phyloP scores from a whole-genome alignment of 2,888 invertebrate species.

The Eurytoma californica region DNA sequence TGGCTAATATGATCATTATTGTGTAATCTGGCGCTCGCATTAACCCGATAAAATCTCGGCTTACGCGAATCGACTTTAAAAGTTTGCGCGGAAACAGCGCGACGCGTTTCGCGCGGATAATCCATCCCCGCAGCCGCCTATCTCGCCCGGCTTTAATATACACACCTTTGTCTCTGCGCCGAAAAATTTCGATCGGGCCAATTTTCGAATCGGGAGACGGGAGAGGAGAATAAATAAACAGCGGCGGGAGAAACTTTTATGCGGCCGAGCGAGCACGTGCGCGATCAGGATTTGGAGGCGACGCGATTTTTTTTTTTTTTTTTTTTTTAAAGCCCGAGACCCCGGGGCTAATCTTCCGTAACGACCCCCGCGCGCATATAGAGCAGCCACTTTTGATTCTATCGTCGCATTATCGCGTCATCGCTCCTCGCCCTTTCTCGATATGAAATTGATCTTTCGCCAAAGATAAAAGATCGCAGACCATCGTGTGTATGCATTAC shows the following conservation, averaged over 20 bases:
- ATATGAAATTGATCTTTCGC: conserved; percentile 50
- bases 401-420: conserved; percentile 54
- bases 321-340: conserved; percentile 23
- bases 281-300: conserved; percentile 23
- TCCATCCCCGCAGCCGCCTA: background rate
- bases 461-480: too few relatives aligned
- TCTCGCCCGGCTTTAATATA: background rate
- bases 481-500: too few relatives aligned
- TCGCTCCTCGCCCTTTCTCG: conserved; percentile 31
- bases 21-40: background rate
- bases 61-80: background rate
- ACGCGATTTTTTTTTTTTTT: conserved; percentile 20
- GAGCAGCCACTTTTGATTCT: conserved; percentile 50
- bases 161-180: too few relatives aligned
- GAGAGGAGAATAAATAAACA: background rate
- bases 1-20: conserved; percentile 3
- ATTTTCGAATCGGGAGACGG: background rate
- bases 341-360: conserved; percentile 52
- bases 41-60: conserved; percentile 5
- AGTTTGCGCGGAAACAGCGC: background rate
- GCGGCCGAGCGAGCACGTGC: conserved; percentile 22
- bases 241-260: background rate
- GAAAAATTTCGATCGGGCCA: conserved; percentile 1
- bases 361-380: conserved; percentile 31
- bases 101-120: background rate